Evolutionary conservation across 1,140 invertebrate species (phyloP).

Genomic region (Aplysia californica): DNA sequence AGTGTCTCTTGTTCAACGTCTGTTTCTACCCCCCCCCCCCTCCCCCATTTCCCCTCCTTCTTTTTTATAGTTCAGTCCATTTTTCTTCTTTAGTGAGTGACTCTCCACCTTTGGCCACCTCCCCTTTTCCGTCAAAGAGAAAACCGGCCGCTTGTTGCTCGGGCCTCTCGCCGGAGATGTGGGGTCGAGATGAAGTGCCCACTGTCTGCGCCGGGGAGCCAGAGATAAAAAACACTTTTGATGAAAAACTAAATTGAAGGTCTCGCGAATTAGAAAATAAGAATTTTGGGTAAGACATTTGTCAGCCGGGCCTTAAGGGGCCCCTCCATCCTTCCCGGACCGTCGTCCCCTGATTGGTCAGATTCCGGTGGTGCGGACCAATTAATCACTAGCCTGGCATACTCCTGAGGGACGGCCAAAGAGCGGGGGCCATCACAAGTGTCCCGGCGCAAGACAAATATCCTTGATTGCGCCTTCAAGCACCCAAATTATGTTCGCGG

Average conservation of each 20-base stretch:
- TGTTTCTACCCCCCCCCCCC: too few species aligned
- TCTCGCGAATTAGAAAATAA: not conserved
- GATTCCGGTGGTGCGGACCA: slow-evolving; percentile 19
- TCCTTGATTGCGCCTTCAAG: slow-evolving; percentile 21
- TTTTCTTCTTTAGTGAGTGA: too few species aligned
- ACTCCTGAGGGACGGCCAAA: not conserved
- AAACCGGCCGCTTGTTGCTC: too few species aligned
- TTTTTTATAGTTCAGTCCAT: too few species aligned
- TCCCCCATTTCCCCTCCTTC: too few species aligned
- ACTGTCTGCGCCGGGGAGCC: too few species aligned
- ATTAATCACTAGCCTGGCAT: slow-evolving; percentile 7
- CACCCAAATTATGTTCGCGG: slow-evolving; percentile 12
- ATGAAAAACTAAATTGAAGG: not conserved
- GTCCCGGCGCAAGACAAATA: slow-evolving; percentile 19
- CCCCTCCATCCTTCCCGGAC: not conserved
- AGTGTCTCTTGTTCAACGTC: too few species aligned
- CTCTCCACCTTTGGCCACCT: not conserved
- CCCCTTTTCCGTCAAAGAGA: not conserved
- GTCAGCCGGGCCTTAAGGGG: slow-evolving; percentile 1
- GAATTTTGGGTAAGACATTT: not conserved
- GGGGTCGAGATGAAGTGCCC: too few species aligned
- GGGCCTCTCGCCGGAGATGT: too few species aligned
- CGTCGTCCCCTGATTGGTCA: slow-evolving; percentile 3
- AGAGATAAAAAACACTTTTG: not conserved
- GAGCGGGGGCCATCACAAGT: slow-evolving; percentile 10